Percentiles rank a stretch among this genome's conserved stretches.
phyloP scores from a whole-genome alignment of 92 coral and sea anemone species.

The Palythoa caribaeorum region DNA sequence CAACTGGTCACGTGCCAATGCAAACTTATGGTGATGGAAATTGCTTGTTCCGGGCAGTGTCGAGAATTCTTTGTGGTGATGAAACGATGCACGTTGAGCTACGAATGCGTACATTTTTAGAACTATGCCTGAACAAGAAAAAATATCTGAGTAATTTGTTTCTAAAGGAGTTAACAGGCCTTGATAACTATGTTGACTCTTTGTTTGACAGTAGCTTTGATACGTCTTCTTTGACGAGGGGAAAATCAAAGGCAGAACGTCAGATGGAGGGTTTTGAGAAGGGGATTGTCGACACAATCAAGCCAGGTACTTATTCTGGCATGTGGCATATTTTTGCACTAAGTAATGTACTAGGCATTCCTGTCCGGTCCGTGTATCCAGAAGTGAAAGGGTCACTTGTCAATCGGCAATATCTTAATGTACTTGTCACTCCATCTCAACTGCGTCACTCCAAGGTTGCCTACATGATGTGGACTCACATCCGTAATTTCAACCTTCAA shows the following conservation, averaged over 20 bases:
- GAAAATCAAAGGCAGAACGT: slow-evolving; percentile 50
- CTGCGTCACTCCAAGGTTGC: slow-evolving; percentile 4
- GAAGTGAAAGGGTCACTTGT: slow-evolving; percentile 47
- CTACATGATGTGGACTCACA: slow-evolving; percentile 5
- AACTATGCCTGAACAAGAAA: slow-evolving; percentile 57
- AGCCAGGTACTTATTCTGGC: slow-evolving; percentile 51
- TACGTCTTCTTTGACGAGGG: slow-evolving; percentile 44
- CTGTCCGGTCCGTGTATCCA: slow-evolving; percentile 50
- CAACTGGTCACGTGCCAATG: slow-evolving; percentile 42
- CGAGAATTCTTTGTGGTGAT: slow-evolving; percentile 46
- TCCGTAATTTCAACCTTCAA: not conserved
- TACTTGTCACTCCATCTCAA: slow-evolving; percentile 39
- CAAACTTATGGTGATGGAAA: slow-evolving; percentile 55
- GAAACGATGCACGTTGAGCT: slow-evolving; percentile 61
- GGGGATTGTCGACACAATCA: slow-evolving; percentile 48
- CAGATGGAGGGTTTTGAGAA: slow-evolving; percentile 38
- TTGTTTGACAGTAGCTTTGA: slow-evolving; percentile 61
- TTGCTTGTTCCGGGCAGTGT: slow-evolving; percentile 48
- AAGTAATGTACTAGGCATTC: slow-evolving; percentile 55
- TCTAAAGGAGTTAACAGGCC: slow-evolving; percentile 53
- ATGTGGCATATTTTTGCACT: slow-evolving; percentile 65
- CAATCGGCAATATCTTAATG: slow-evolving; percentile 67
- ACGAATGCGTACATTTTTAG: slow-evolving; percentile 58
- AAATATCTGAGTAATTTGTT: slow-evolving; percentile 44
- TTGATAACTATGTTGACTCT: slow-evolving; percentile 41